Conservation (phyloP, 1,140 invertebrate species). For the Bombus picipes region DNA sequence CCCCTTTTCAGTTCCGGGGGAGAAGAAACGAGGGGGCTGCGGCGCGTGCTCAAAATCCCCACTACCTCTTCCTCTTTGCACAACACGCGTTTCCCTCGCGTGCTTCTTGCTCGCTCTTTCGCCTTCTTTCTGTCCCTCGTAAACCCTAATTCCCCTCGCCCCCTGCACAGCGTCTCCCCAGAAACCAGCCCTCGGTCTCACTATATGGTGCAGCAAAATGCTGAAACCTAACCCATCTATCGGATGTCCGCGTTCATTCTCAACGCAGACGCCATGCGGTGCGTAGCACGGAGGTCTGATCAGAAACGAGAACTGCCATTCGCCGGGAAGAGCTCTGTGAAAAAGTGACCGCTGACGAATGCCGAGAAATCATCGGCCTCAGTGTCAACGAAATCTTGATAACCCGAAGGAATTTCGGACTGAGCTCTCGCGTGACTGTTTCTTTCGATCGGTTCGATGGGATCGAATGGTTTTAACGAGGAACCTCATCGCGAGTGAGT, state of each 20-base stretch:
- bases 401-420: conserved; percentile 10
- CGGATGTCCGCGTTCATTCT: conserved; percentile 80
- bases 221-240: conserved; percentile 80
- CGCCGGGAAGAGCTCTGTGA: neutral
- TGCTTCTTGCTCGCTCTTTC: conserved; percentile 36
- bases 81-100: conserved; percentile 50
- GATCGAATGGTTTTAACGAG: neutral
- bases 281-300: conserved; percentile 73
- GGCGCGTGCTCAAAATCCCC: conserved; percentile 82
- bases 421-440: too few relatives aligned
- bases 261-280: conserved; percentile 80
- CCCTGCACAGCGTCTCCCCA: conserved; percentile 17
- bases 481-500: neutral
- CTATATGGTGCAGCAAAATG: conserved; percentile 65
- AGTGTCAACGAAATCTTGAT: neutral
- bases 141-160: conserved; percentile 17
- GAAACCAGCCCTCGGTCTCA: conserved; percentile 42
- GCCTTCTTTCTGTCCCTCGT: conserved; percentile 28
- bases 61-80: conserved; percentile 60
- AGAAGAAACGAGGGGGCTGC: conserved; percentile 75
- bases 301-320: conserved; percentile 25
- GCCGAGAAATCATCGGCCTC: neutral
- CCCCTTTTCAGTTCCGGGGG: conserved; percentile 72
- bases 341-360: conserved; percentile 39
- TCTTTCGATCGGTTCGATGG: neutral